phyloP scores from a whole-genome alignment of 2,888 invertebrate genomes.

The Plagiodera versicolora region DNA sequence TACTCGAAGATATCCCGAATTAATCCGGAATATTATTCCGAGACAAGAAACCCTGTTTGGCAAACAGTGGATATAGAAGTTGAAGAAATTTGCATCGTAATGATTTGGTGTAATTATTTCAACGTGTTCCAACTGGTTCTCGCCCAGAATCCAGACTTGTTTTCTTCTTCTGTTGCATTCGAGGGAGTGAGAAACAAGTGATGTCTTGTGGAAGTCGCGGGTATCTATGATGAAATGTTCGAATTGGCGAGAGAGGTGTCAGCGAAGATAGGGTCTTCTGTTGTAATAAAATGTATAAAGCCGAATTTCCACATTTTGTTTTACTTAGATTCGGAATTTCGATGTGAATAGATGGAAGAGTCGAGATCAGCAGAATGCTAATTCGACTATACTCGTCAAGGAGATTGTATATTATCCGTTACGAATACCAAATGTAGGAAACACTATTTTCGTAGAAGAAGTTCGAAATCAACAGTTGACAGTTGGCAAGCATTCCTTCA shows the following conservation, averaged over 20 bases:
- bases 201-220: conserved; percentile 18
- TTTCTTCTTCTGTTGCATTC: conserved; percentile 20
- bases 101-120: conserved; percentile 52
- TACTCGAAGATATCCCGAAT: conserved; percentile 53
- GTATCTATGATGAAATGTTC: conserved; percentile 35
- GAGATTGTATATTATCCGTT: background rate
- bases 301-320: conserved; percentile 48
- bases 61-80: conserved; percentile 52
- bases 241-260: conserved; percentile 47
- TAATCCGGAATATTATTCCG: conserved; percentile 54
- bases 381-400: conserved; percentile 27
- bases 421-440: too few relatives aligned
- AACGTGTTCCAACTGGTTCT: conserved; percentile 36
- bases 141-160: conserved; percentile 13
- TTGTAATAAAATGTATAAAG: conserved; percentile 49
- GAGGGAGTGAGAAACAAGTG: conserved; percentile 22
- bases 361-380: conserved; percentile 43
- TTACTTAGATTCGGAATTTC: conserved; percentile 50
- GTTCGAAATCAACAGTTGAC: too few relatives aligned
- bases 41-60: conserved; percentile 47
- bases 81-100: conserved; percentile 55
- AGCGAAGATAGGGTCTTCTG: conserved; percentile 47
- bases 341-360: conserved; percentile 50
- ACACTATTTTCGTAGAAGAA: too few relatives aligned
- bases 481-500: too few relatives aligned